phyloP scores from a whole-genome alignment of 1,140 invertebrate genomes.

The Geopemphigus sp. region DNA sequence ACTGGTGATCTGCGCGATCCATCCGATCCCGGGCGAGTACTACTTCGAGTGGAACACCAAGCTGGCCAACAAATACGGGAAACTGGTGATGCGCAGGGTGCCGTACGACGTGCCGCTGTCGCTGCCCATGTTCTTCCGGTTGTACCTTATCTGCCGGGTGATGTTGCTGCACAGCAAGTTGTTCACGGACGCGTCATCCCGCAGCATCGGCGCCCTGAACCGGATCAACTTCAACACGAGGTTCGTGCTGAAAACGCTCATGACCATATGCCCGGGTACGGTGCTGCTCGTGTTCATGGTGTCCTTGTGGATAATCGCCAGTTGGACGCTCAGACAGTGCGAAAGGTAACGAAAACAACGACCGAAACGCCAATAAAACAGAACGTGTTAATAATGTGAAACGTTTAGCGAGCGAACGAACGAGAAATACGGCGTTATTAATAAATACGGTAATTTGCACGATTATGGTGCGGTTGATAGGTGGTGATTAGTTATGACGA shows the following conservation, averaged over 20 bases:
- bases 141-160: conserved; percentile 98
- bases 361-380: no score
- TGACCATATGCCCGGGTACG: conserved; percentile 99
- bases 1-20: conserved; percentile 91
- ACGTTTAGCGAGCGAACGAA: no score
- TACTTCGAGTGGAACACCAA: conserved; percentile 95
- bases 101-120: conserved; percentile 94
- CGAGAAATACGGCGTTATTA: no score
- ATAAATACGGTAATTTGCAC: no score
- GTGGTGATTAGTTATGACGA: no score
- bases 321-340: conserved; percentile 96
- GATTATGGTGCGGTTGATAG: no score
- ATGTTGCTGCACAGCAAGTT: conserved; percentile 99
- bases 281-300: conserved; percentile 98
- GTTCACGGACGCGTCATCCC: conserved; percentile 95
- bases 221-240: conserved; percentile 99
- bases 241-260: conserved; percentile 98
- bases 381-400: no score
- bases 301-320: conserved; percentile 98
- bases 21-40: conserved; percentile 95
- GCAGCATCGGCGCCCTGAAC: conserved; percentile 92
- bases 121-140: conserved; percentile 97
- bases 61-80: conserved; percentile 85
- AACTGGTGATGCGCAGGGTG: conserved; percentile 79
- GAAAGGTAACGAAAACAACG: conserved; percentile 78